Base-by-base conservation (phyloP, 2,113 vertebrate species). In the Eubucco bourcierii region DNA sequence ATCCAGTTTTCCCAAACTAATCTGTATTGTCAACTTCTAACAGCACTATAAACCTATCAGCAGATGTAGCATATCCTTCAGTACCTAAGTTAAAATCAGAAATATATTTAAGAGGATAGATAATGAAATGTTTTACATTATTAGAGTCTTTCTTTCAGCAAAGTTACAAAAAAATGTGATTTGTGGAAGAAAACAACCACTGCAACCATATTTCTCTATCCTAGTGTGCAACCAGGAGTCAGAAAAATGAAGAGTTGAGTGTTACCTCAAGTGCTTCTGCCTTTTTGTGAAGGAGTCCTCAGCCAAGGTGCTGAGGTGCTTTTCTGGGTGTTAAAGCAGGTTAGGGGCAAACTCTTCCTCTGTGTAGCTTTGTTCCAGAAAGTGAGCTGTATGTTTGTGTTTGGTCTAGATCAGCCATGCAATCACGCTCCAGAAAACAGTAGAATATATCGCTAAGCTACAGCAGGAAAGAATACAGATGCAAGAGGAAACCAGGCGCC, bases 401-500 rank as follows among this genome's bases (percentile, higher is more conserved):
- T 86, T 79, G 80, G 39, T 70, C 12, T 95, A 99, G 99, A 98
- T 98, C 96, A 99, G 98, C 96, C 98, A 98, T 29, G 99, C 99
- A 44, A 97, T 98, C 90, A 99, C 98, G 0, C 97, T 99, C 65
- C 99, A 99, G 97, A 99, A 99, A 96, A 98, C 99, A 0, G 98
- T 99, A 92, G 99, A 99, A 50, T 98, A 99, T 95, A 99, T 99
- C 39, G 96, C 98, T 65, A 99, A 99, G 90, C 98, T 99, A 37
- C 99, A 99, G 94, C 99, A 99, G 97, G 99, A 99, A 83, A 98
- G 99, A 70, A 92, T 97, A 37, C 98, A 99, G 95, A 97, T 99
- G 93, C 99, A 98, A 93, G 99, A 99, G 50, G 99, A 99, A 87
- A 97, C 98, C 39, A 98, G 93, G 85, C 98, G 98, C 58, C 97